phyloP scores from a whole-genome alignment of 1,140 invertebrate species.

The Spodoptera litura region DNA sequence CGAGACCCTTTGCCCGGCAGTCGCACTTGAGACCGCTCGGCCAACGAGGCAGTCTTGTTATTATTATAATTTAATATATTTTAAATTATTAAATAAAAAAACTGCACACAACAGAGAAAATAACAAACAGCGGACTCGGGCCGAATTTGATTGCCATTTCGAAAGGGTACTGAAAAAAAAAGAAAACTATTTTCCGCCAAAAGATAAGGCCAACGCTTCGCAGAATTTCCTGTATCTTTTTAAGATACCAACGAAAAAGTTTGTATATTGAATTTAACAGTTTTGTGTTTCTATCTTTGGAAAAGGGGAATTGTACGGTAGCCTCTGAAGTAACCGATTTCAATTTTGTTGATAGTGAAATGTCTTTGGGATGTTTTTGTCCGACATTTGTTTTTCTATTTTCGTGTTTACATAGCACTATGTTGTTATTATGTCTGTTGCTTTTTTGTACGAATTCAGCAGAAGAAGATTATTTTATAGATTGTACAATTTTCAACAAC shows the following conservation, averaged over 20 bases:
- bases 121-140: constrained; percentile 8
- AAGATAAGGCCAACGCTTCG: constrained; percentile 12
- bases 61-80: no score
- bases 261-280: constrained; percentile 41
- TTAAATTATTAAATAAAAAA: not conserved
- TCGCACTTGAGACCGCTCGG: no score
- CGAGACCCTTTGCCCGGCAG: no score
- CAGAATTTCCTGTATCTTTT: constrained; percentile 35
- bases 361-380: constrained; percentile 9
- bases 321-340: constrained; percentile 18
- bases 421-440: no score
- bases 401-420: not conserved
- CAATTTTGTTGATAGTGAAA: constrained; percentile 15
- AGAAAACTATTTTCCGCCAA: constrained; percentile 30
- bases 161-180: constrained; percentile 27
- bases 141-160: constrained; percentile 36
- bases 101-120: constrained; percentile 24
- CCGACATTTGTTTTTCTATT: not conserved
- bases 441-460: no score
- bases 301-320: constrained; percentile 13
- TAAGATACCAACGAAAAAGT: constrained; percentile 35
- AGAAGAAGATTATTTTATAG: no score
- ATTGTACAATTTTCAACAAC: no score
- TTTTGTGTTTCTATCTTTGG: constrained; percentile 27
- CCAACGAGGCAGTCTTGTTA: no score